Evolutionary conservation across 92 coral and sea anemone species (phyloP).

Genomic region (Desmophyllum pertusum): DNA sequence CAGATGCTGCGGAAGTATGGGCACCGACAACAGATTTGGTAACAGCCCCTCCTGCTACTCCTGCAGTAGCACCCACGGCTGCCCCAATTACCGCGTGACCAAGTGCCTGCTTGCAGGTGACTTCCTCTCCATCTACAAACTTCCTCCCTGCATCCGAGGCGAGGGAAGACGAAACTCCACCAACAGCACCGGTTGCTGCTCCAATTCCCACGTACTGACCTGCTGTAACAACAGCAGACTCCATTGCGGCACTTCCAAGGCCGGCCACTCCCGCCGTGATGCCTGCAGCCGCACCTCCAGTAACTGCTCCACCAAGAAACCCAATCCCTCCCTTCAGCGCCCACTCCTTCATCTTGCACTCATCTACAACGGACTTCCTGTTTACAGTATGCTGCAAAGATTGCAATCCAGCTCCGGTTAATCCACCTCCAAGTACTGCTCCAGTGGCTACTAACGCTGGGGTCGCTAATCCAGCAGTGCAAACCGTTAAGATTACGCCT

Average conservation of each 20-base stretch:
- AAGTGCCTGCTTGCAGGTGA: constrained; percentile 39
- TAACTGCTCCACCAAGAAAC: constrained; percentile 31
- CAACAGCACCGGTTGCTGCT: constrained; percentile 38
- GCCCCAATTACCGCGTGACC: constrained; percentile 43
- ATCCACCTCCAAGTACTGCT: constrained; percentile 20
- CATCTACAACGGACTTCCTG: constrained; percentile 27
- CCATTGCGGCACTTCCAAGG: constrained; percentile 32
- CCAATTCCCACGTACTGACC: constrained; percentile 40
- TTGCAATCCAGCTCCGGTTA: constrained; percentile 33
- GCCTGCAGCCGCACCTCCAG: constrained; percentile 55
- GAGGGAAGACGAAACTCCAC: constrained; percentile 31
- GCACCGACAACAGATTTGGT: constrained; percentile 32
- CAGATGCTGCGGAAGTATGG: constrained; percentile 35
- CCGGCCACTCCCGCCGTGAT: constrained; percentile 46
- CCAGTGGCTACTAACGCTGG: constrained; percentile 36
- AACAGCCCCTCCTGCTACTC: constrained; percentile 45
- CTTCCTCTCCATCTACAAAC: constrained; percentile 48
- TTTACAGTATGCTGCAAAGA: constrained; percentile 24
- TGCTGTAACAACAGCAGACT: constrained; percentile 5
- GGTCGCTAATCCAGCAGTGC: constrained; percentile 46
- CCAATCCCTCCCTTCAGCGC: constrained; percentile 46
- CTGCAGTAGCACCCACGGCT: constrained; percentile 41
- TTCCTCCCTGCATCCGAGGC: constrained; percentile 36
- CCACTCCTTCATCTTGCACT: constrained; percentile 33
- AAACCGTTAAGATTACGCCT: constrained; percentile 8